phyloP scores from a whole-genome alignment of 2,113 vertebrate species.

The Gobio gobio region DNA sequence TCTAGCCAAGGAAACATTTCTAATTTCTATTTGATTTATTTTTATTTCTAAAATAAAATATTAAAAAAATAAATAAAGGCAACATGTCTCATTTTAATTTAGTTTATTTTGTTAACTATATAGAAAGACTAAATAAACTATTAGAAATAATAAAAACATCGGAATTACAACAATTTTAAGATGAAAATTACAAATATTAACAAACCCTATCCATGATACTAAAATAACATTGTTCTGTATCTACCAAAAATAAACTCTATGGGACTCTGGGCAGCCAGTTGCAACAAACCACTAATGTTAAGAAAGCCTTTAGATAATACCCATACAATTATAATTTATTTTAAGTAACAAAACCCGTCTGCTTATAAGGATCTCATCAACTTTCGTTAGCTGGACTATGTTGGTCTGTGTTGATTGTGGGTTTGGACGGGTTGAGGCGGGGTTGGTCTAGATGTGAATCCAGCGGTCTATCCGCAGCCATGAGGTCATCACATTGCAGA shows the following conservation, averaged over 20 bases:
- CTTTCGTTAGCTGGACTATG: constrained; percentile 7
- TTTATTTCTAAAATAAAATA: too few species aligned
- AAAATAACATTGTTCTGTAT: neutral
- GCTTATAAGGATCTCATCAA: neutral
- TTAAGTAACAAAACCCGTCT: neutral
- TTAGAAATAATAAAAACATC: too few species aligned
- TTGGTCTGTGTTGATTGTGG: constrained; percentile 32
- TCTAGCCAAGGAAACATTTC: too few species aligned
- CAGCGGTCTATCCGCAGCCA: constrained; percentile 15
- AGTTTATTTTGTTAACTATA: too few species aligned
- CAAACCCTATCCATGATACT: neutral
- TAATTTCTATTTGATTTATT: too few species aligned
- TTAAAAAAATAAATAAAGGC: too few species aligned
- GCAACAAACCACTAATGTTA: neutral
- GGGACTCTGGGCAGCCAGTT: neutral
- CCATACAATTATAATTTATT: neutral
- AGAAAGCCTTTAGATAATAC: neutral
- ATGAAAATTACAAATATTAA: too few species aligned
- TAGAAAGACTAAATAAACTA: too few species aligned
- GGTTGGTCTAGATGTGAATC: neutral
- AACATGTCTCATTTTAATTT: too few species aligned
- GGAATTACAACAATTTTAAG: too few species aligned
- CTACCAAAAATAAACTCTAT: neutral
- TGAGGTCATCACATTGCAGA: constrained; percentile 26
- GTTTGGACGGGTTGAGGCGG: neutral